Evolutionary conservation across 2,888 invertebrate species (phyloP).

Genomic region (Vanessa cardui): DNA sequence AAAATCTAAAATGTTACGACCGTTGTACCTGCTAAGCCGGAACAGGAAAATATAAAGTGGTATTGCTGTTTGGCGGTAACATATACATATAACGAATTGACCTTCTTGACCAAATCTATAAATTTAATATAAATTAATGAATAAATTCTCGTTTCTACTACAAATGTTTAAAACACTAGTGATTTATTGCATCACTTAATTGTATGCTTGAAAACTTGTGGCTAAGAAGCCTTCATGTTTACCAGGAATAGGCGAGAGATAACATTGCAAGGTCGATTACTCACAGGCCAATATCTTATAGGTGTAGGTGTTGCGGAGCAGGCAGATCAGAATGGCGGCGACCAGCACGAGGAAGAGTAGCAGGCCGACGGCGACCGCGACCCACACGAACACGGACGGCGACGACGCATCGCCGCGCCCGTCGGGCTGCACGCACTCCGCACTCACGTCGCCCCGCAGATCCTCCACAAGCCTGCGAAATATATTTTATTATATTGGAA

Average conservation of each 20-base stretch:
- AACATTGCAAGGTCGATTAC: constrained; percentile 33
- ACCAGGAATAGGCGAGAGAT: not conserved
- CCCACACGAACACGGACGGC: constrained; percentile 51
- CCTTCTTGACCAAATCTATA: too few relatives aligned
- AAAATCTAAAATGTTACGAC: too few relatives aligned
- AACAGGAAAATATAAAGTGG: too few relatives aligned
- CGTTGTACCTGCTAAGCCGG: too few relatives aligned
- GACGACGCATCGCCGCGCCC: constrained; percentile 36
- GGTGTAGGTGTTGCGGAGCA: constrained; percentile 52
- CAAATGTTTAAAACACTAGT: too few relatives aligned
- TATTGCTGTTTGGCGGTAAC: too few relatives aligned
- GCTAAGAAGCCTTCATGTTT: not conserved
- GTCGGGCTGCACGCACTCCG: constrained; percentile 52
- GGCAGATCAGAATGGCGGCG: constrained; percentile 50
- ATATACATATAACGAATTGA: too few relatives aligned
- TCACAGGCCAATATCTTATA: constrained; percentile 58
- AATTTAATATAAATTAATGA: too few relatives aligned
- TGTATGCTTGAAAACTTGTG: not conserved
- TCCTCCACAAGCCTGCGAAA: constrained; percentile 51
- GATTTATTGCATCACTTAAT: too few relatives aligned
- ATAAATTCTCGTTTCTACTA: too few relatives aligned
- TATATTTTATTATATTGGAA: not conserved
- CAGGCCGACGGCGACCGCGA: constrained; percentile 49
- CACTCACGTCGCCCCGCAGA: constrained; percentile 48
- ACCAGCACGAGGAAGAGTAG: constrained; percentile 46